A percentile compares a stretch with the other conserved stretches of the same genome.
Evolutionary conservation across 2,888 invertebrate genomes (phyloP).

Genomic region (Xestia sexstrigata): DNA sequence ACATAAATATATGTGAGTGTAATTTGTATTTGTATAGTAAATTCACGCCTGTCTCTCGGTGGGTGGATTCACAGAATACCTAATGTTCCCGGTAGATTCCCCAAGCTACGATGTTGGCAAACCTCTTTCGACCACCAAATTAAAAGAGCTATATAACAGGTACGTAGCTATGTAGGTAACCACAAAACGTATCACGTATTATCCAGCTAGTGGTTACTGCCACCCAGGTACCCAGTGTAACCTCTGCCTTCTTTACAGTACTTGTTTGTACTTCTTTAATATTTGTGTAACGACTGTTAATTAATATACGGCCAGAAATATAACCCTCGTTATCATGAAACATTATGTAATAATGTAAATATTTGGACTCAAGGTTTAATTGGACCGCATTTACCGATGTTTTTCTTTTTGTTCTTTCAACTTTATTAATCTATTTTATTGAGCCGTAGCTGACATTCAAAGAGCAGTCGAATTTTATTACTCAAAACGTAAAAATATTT

Average conservation of each 20-base stretch:
- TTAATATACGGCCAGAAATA: constrained; percentile 21
- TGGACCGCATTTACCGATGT: background rate
- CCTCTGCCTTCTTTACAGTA: constrained; percentile 7
- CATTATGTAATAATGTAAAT: constrained; percentile 16
- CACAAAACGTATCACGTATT: constrained; percentile 54
- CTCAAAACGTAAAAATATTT: background rate
- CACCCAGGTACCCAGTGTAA: constrained; percentile 20
- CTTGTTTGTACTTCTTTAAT: constrained; percentile 22
- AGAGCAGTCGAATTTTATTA: background rate
- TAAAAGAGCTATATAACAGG: constrained; percentile 64
- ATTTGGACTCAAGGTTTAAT: constrained; percentile 21
- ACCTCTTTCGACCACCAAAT: constrained; percentile 70
- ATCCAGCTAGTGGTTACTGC: constrained; percentile 24
- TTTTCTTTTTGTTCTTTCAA: constrained; percentile 6
- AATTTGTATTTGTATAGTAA: constrained; percentile 62
- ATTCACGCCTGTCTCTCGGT: constrained; percentile 62
- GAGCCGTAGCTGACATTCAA: background rate
- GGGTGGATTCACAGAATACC: constrained; percentile 65
- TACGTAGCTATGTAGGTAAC: constrained; percentile 50
- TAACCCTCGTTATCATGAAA: constrained; percentile 19
- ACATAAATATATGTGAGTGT: constrained; percentile 43
- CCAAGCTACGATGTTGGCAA: constrained; percentile 66
- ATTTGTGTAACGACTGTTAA: constrained; percentile 22
- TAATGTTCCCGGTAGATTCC: constrained; percentile 66
- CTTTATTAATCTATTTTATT: background rate